Base-by-base conservation (phyloP, 2,888 invertebrate species). In the Subacronicta megacephala region DNA sequence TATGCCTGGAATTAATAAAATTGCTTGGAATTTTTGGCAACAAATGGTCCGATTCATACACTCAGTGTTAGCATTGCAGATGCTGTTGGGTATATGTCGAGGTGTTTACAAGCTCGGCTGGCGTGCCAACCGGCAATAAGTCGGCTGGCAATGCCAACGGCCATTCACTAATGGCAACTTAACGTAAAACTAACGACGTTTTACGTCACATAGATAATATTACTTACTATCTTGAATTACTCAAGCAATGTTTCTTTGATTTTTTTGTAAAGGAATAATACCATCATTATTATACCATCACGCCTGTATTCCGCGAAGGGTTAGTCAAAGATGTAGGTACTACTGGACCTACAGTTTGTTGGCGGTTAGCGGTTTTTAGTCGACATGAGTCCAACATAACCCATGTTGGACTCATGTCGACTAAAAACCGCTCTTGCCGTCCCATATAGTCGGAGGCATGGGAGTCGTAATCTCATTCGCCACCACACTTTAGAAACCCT, bases 111-210 rank as follows among this genome's bases (percentile, higher is more conserved):
- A 62, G 63, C 43, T 37, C 33, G 36, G 35, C 55, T 82, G 67
- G 79, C 83, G 78, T 84, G 82, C 65, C 60, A 60, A 58, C 42
- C 45, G 52, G 66, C 79, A 57, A 72, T 83, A 80, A 81, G 56
- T 70, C 57, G 55, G 53, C 67, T 55, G 55, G 53, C 67, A 62
- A 68, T 65, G 49, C 67, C 62, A 61, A 47, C 63, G 71, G 72
- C 79, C 80, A 80, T 82, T 82, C 76, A 79, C 67, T 81, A 75
- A 80, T 79, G 69, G 68, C 64, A 72, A 59, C 63, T 68, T 66
- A 63, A 73, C 72, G 70, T 73, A 67, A 54, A 69, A 64, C 49
- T 66, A 70, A 73, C 61, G 62, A 60, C 42, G 16, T 51, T 59
- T 67, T 62, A 51, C 51, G 54, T 53, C 40, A 60, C 45, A 55